Evolutionary conservation across 2,113 vertebrate species (phyloP).

Genomic region (Boulengeromyrus knoepffleri): DNA sequence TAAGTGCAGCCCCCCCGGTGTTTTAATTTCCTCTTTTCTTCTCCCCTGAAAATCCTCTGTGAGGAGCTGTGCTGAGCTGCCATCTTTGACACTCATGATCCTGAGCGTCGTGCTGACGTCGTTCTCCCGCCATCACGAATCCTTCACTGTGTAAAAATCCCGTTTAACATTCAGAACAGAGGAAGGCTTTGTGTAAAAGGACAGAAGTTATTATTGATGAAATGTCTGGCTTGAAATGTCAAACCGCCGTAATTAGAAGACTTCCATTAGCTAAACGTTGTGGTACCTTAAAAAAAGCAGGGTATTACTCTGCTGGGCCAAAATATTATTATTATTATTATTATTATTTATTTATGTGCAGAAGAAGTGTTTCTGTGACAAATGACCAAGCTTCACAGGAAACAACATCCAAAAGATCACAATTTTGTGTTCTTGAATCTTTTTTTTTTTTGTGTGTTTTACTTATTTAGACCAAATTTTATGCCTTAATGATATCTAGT

Average conservation of each 20-base stretch:
- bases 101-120: background rate
- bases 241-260: background rate
- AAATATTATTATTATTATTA: background rate
- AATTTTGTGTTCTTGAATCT: background rate
- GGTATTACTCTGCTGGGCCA: background rate
- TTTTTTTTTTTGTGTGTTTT: background rate
- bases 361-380: background rate
- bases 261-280: background rate
- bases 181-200: slow-evolving; percentile 17
- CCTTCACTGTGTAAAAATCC: background rate
- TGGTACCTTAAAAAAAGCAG: background rate
- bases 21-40: background rate
- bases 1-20: background rate
- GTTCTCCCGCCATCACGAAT: background rate
- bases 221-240: slow-evolving; percentile 43
- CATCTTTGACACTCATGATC: background rate
- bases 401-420: background rate
- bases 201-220: slow-evolving; percentile 32
- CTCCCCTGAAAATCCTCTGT: background rate
- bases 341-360: background rate
- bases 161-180: background rate
- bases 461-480: background rate
- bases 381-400: background rate
- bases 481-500: background rate
- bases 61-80: background rate